Evolutionary conservation across 2,888 invertebrate genomes (phyloP).

Genomic region (Metacarcinus magister): DNA sequence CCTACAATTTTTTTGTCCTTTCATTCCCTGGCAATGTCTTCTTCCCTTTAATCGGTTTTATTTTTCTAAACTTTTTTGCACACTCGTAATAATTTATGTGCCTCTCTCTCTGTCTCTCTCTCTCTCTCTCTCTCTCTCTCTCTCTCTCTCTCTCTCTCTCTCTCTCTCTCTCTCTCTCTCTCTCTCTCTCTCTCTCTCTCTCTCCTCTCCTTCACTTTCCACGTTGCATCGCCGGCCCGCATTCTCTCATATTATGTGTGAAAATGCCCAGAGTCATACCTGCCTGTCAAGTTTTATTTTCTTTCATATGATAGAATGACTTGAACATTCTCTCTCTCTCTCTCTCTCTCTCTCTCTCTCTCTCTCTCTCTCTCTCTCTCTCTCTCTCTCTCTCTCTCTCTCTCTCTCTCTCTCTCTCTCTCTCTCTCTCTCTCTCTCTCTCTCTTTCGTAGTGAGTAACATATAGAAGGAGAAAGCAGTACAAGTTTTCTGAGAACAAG

Average conservation of each 20-base stretch:
- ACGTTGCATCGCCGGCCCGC: neutral
- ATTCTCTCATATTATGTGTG: neutral
- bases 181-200: conserved; percentile 26
- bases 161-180: neutral
- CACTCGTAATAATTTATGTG: neutral
- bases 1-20: too few species aligned
- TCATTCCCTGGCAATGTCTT: neutral
- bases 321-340: neutral
- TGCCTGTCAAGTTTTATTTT: neutral
- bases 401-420: too few species aligned
- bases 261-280: neutral
- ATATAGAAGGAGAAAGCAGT: too few species aligned
- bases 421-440: too few species aligned
- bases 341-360: neutral
- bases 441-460: too few species aligned
- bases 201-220: neutral
- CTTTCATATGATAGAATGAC: neutral
- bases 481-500: neutral
- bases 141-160: neutral
- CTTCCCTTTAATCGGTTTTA: neutral
- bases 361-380: conserved; percentile 26
- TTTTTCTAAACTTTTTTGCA: neutral
- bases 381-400: neutral
- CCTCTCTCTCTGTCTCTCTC: neutral
- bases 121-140: neutral